Conservation (phyloP, 2,888 invertebrate genomes). For the Alloplasta piceator region DNA sequence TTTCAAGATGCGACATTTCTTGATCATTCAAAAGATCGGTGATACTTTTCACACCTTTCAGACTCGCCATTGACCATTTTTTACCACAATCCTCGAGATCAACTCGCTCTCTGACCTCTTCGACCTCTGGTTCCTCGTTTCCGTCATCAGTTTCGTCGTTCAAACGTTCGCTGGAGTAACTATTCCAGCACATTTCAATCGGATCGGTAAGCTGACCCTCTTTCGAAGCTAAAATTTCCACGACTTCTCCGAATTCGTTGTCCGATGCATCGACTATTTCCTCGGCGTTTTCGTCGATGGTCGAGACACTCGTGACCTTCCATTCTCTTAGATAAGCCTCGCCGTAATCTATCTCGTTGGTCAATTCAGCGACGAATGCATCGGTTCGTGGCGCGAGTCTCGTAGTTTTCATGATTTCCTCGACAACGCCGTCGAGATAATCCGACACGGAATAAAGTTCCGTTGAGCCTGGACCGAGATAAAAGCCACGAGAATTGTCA, state of each 20-base stretch:
- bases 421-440: constrained; percentile 60
- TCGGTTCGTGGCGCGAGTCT: constrained; percentile 33
- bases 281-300: constrained; percentile 13
- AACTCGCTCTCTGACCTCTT: background rate
- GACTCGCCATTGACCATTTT: background rate
- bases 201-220: background rate
- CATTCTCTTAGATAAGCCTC: constrained; percentile 57
- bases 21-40: constrained; percentile 43
- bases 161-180: constrained; percentile 43
- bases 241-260: background rate
- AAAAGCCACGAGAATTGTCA: constrained; percentile 62
- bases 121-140: background rate
- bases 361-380: constrained; percentile 5
- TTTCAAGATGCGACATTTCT: constrained; percentile 50
- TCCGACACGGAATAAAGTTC: constrained; percentile 64
- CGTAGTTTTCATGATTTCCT: constrained; percentile 66
- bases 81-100: constrained; percentile 12
- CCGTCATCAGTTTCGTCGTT: background rate
- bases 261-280: constrained; percentile 39
- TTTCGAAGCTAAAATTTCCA: background rate
- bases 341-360: constrained; percentile 62
- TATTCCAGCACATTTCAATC: constrained; percentile 33
- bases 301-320: constrained; percentile 11
- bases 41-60: constrained; percentile 8
- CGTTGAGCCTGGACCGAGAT: constrained; percentile 57